These are phyloP conservation scores for Amiota mariae DNA, from an alignment of 2,888 invertebrate species.

Conservation along the genomic window DNA sequence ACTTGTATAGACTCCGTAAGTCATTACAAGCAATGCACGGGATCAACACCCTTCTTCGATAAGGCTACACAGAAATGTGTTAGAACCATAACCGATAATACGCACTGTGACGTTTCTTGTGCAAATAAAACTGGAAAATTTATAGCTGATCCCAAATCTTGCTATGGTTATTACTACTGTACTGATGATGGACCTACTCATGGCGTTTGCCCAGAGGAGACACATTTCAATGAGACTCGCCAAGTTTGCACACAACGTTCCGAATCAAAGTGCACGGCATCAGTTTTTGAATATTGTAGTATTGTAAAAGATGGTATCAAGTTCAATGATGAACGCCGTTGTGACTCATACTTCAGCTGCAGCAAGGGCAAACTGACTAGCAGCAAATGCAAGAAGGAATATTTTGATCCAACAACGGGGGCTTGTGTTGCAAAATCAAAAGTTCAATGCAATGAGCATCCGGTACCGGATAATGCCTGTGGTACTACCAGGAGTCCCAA, in stretches of 20 bases:
- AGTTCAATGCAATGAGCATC: constrained; percentile 50
- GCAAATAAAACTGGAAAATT: constrained; percentile 41
- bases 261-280: constrained; percentile 46
- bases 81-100: constrained; percentile 26
- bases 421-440: constrained; percentile 44
- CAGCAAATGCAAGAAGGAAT: constrained; percentile 44
- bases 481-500: constrained; percentile 47
- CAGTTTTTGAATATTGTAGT: constrained; percentile 55
- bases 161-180: constrained; percentile 68
- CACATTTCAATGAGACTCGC: constrained; percentile 50
- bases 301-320: constrained; percentile 55
- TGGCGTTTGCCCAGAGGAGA: constrained; percentile 52
- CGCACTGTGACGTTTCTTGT: constrained; percentile 51
- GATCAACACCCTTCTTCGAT: constrained; percentile 51
- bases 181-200: constrained; percentile 49
- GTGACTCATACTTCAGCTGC: constrained; percentile 52
- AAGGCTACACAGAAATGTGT: constrained; percentile 50
- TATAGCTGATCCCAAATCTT: constrained; percentile 62
- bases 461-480: constrained; percentile 48
- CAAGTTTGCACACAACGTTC: constrained; percentile 49
- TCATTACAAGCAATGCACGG: constrained; percentile 46
- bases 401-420: constrained; percentile 49
- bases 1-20: constrained; percentile 54
- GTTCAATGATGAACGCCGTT: constrained; percentile 50
- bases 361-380: constrained; percentile 44